Conservation (phyloP, 2,888 invertebrate genomes). For the Celastrina argiolus region DNA sequence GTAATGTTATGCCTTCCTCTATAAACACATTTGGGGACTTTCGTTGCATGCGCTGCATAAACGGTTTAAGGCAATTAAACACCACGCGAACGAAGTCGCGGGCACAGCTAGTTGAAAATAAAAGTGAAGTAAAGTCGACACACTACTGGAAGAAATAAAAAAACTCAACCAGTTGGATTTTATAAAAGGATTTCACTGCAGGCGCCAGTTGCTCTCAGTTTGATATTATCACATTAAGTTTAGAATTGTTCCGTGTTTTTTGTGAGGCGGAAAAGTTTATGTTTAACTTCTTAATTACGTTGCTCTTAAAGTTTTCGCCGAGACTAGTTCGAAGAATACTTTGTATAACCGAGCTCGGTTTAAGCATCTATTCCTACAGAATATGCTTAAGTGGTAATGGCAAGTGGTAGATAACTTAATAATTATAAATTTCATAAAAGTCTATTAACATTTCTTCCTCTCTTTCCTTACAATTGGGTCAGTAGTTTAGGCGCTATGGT, state of each 20-base stretch:
- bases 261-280: constrained; percentile 21
- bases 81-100: no score
- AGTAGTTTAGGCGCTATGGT: no score
- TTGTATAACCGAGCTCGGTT: not conserved
- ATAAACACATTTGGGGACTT: no score
- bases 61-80: no score
- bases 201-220: constrained; percentile 21
- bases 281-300: constrained; percentile 22
- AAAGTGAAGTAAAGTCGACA: constrained; percentile 16
- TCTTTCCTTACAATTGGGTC: no score
- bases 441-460: no score
- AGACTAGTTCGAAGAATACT: constrained; percentile 12
- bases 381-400: not conserved
- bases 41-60: no score
- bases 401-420: no score
- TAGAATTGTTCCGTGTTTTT: constrained; percentile 22
- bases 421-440: no score
- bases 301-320: not conserved
- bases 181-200: constrained; percentile 22
- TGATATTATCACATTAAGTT: constrained; percentile 22
- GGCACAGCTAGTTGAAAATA: no score
- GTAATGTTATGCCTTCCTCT: no score
- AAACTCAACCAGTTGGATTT: constrained; percentile 19
- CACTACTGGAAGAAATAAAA: constrained; percentile 7
- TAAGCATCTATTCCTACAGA: not conserved